A percentile compares a stretch with the other conserved stretches of the same genome.
These are phyloP conservation scores for Meteorus colon DNA, from an alignment of 2,888 invertebrate genomes.

Conservation along the genomic window DNA sequence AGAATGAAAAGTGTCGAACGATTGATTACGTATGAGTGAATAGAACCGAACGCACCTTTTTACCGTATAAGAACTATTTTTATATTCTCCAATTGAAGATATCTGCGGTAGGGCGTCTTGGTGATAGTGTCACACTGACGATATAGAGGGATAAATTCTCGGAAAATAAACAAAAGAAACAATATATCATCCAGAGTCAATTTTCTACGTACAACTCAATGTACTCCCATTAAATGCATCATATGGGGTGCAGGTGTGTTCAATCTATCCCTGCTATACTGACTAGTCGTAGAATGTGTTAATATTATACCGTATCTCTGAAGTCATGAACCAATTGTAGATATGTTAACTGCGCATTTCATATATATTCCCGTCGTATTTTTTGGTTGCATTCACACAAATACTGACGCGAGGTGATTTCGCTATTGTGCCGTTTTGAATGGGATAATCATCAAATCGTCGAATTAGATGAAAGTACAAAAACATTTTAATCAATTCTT, in stretches of 20 bases:
- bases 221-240: background rate
- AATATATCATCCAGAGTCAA: slow-evolving; percentile 69
- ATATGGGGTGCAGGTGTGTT: slow-evolving; percentile 15
- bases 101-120: slow-evolving; percentile 16
- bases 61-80: slow-evolving; percentile 62
- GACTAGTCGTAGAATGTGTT: background rate
- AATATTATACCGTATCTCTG: background rate
- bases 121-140: background rate
- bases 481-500: slow-evolving; percentile 43
- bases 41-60: slow-evolving; percentile 47
- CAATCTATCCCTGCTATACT: slow-evolving; percentile 1
- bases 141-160: slow-evolving; percentile 2
- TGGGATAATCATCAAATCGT: slow-evolving; percentile 30
- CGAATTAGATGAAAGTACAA: slow-evolving; percentile 39
- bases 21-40: slow-evolving; percentile 48
- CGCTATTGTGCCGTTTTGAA: slow-evolving; percentile 28
- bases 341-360: background rate
- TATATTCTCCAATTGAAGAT: slow-evolving; percentile 52
- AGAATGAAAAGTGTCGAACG: slow-evolving; percentile 36
- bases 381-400: background rate
- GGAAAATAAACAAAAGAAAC: slow-evolving; percentile 40
- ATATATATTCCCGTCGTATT: background rate
- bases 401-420: background rate
- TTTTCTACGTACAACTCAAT: slow-evolving; percentile 65
- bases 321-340: background rate